Evolutionary conservation across 2,888 invertebrate species (phyloP), one percentile per base, ranked within the genome.

Genomic region (Cantharis flavilabris): DNA sequence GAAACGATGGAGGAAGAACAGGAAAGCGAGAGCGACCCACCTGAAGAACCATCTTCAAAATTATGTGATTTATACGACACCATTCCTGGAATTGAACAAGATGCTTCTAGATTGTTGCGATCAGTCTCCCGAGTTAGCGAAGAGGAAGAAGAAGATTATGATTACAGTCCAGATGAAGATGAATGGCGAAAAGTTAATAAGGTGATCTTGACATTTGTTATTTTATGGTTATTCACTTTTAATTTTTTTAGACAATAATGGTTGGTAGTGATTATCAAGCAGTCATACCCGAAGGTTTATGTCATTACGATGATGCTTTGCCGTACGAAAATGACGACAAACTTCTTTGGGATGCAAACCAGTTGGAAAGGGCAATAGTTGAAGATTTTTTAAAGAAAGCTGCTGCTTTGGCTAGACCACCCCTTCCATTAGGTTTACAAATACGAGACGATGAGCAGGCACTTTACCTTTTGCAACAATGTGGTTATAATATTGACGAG

Each of bases 251-350:
- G 91, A 97, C 96, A 20, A 98, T 98, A 80, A 97, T 97, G 96
- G 97, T 98, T 26, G 98, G 98, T 16, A 93, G 94, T 81, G 96
- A 97, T 85, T 98, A 95, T 87, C 98, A 98, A 90, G 98, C 98
- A 3, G 93, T 92, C 74, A 97, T 98, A 85, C 98, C 98, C 1
- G 96, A 96, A 86, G 97, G 97, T 0, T 90, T 98, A 16, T 95
- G 95, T 84, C 94, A 94, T 85, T 98, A 98, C 88, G 98, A 96
- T 85, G 98, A 98, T 89, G 96, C 95, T n/a, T 89, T 96, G 79
- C 97, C 97, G 0, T 97, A 97, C 87, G 97, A 97, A 89, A 98
- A 98, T 89, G 97, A 98, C 86, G 98, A 98, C 86, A 96, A 97
- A 88, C 90, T 98, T 72, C 89, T 98, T 10, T 98, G 98, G 98